Base-by-base conservation (phyloP, 2,113 vertebrate genomes). In the Trogon surrucura region DNA sequence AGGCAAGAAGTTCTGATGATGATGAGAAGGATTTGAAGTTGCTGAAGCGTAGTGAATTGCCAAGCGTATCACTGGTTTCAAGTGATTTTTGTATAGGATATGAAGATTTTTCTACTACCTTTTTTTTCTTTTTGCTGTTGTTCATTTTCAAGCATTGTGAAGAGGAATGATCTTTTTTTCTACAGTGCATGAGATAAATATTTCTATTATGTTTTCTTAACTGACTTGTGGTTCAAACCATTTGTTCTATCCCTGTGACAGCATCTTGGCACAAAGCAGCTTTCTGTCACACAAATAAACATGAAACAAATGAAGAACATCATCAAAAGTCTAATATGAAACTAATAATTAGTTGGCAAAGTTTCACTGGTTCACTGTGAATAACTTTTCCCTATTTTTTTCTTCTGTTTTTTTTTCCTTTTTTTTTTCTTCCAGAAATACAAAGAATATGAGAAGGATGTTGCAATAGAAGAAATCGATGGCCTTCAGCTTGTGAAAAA, bases 381-480 rank as follows among this genome's bases (percentile, higher is more conserved):
- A 36, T 92, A 87, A 92, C 21, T 44, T 85, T 64, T 60, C 17
- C 27, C 36, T 83, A 60, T 34, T 21, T 73, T 96, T 83, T 56
- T 29, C 78, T 26, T n/a, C 69, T 97, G 71, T 29, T 26, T 82
- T 26, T 95, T 97, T 69, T 30, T 16, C 6, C 72, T 25, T 97
- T 87, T 94, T 29, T 67, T 16, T 95, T 84, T 89, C 21, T 96
- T 98, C 50, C 97, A 99, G 99, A 99, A 99, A 98, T 99, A 99
- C 94, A 99, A 99, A 97, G 99, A 99, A 90, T 99, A 99, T 94
- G 99, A 99, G 95, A 99, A 98, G 10, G 98, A 98, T 2, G 99
- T 99, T 75, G 97, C 98, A 54, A 98, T 99, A 96, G 99, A 99
- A 95, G 99, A 99, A 97, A 99, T 99, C 2, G 99, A 99, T 91